Base-by-base conservation (phyloP, 2,113 vertebrate species). In the Morone saxatilis region DNA sequence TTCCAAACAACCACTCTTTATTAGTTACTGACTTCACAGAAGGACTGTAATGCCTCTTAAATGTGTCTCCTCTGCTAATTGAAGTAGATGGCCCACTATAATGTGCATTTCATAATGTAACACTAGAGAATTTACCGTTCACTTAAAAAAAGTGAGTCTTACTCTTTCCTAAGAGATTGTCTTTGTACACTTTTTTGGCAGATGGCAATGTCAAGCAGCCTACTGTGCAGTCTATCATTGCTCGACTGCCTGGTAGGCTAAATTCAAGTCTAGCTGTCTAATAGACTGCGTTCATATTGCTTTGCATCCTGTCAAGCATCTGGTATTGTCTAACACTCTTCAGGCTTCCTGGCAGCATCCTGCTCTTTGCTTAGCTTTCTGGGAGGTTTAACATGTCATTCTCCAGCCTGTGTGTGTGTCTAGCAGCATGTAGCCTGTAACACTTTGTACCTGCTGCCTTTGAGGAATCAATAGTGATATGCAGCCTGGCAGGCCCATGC, bases 301-400 rank as follows among this genome's bases (percentile, higher is more conserved):
- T 63, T 62, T 65, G 38, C 57, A 72, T 66, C 80, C 66, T 54
- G 68, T 82, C 85, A 86, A 73, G 67, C 69, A 84, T 90, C 40
- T 89, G 78, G 51, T 87, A 67, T 87, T 84, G 78, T 86, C 80
- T 84, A 68, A 76, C 61, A 45, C 61, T 79, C 73, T 68, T 47
- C 65, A 69, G 66, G 80, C 61, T 40, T 69, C 71, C 72, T 74
- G 80, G 71, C 76, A 81, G 70, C 17, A 9, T 22, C 60, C 65
- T 57, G 48, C 60, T 60, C 36, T 80, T 83, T 78, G 56, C 79
- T 62, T 47, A 66, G 62, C 62, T 87, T 77, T 72, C 65, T 67
- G 41, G 76, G 10, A 77, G 80, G 74, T 41, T 76, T 59, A 73
- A 76, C 66, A 74, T 84, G 83, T 81, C 67, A 48, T 67, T 61